phyloP scores from a whole-genome alignment of 2,888 invertebrate species.

The Camponotus fellah region DNA sequence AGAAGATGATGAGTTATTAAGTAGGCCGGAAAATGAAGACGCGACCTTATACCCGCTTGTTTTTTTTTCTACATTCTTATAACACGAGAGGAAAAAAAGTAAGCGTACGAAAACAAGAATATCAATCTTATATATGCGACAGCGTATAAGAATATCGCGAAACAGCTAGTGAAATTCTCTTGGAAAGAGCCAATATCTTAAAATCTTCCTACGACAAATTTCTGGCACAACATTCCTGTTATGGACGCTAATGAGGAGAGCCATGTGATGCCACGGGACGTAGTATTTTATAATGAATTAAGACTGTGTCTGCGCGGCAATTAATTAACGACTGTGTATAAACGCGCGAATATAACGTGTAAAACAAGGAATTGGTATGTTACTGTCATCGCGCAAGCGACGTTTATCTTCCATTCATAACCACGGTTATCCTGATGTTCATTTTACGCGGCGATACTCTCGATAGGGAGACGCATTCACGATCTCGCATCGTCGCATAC shows the following conservation, averaged over 20 bases:
- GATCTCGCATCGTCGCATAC: constrained; percentile 6
- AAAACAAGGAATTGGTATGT: constrained; percentile 18
- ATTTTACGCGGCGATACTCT: constrained; percentile 19
- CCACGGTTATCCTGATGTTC: constrained; percentile 14
- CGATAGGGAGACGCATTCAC: constrained; percentile 24
- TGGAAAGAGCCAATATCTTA: not conserved
- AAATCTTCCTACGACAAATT: constrained; percentile 4
- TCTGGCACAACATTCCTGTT: not conserved
- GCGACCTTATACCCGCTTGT: not conserved
- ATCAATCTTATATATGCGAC: not conserved
- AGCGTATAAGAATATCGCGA: not conserved
- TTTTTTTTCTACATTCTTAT: not conserved
- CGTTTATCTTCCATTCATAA: constrained; percentile 34
- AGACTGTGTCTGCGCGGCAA: not conserved
- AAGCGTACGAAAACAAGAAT: not conserved
- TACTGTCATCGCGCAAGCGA: constrained; percentile 15
- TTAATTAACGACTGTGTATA: constrained; percentile 29
- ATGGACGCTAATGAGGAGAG: not conserved
- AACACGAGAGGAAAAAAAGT: not conserved
- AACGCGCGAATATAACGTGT: constrained; percentile 1
- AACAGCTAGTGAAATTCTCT: not conserved
- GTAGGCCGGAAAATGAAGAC: constrained; percentile 48
- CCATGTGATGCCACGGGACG: not conserved
- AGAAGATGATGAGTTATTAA: constrained; percentile 29
- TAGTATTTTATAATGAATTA: not conserved